phyloP scores from a whole-genome alignment of 1,140 invertebrate species.

The Tribolium madens region DNA sequence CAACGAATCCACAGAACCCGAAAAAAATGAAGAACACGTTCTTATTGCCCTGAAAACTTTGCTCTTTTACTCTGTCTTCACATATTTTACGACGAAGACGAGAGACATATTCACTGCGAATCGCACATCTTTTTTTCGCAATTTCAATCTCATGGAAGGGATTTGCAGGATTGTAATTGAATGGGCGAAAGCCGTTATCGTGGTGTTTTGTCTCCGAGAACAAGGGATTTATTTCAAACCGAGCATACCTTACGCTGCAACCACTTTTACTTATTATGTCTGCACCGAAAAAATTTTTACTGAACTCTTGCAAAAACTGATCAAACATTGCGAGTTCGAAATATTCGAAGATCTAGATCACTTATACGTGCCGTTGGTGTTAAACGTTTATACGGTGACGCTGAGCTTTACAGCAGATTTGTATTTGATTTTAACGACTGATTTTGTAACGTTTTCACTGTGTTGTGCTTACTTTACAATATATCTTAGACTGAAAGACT shows the following conservation, averaged over 20 bases:
- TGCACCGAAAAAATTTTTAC: conserved; percentile 74
- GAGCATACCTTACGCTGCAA: conserved; percentile 70
- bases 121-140: not conserved
- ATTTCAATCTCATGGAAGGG: conserved; percentile 58
- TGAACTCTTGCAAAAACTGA: conserved; percentile 70
- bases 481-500: conserved; percentile 73
- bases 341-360: conserved; percentile 74
- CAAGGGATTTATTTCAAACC: conserved; percentile 81
- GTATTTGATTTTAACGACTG: conserved; percentile 30
- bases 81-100: conserved; percentile 78
- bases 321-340: conserved; percentile 71
- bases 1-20: conserved; percentile 36
- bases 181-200: conserved; percentile 81
- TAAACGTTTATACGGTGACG: conserved; percentile 69
- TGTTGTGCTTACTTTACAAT: conserved; percentile 75
- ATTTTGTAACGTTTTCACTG: conserved; percentile 56
- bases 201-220: conserved; percentile 79
- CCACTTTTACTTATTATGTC: conserved; percentile 73
- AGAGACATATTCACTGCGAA: conserved; percentile 70
- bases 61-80: conserved; percentile 83
- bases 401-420: conserved; percentile 61
- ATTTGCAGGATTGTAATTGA: conserved; percentile 82
- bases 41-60: conserved; percentile 78
- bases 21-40: conserved; percentile 66
- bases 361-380: conserved; percentile 74